phyloP scores from a whole-genome alignment of 2,888 invertebrate genomes.

The Hemaris fuciformis region DNA sequence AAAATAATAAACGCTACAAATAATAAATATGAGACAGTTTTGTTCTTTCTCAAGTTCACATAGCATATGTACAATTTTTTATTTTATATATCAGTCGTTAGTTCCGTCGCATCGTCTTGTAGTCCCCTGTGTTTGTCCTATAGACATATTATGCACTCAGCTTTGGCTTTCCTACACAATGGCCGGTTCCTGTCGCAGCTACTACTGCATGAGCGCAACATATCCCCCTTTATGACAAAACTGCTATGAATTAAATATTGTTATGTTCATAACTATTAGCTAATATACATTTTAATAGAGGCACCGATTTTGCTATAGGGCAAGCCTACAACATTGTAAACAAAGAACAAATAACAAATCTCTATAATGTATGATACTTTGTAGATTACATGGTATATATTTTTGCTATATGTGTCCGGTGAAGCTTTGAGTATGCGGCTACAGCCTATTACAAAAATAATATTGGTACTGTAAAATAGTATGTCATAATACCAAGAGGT shows the following conservation, averaged over 20 bases:
- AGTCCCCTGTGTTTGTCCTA: constrained; percentile 44
- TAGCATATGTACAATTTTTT: constrained; percentile 67
- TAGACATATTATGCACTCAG: constrained; percentile 52
- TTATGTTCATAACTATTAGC: neutral
- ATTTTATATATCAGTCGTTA: constrained; percentile 67
- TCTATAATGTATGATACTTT: neutral
- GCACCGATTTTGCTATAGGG: neutral
- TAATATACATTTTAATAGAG: neutral
- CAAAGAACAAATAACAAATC: neutral
- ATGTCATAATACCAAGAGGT: neutral
- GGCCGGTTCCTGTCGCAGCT: neutral
- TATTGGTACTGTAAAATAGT: too few relatives aligned
- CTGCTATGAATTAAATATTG: neutral
- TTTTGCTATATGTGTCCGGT: neutral
- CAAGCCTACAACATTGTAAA: neutral
- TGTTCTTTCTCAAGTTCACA: constrained; percentile 71
- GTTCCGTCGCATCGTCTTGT: constrained; percentile 42
- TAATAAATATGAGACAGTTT: constrained; percentile 75
- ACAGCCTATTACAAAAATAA: neutral
- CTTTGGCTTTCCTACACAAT: constrained; percentile 6
- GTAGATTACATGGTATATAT: neutral
- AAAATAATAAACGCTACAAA: constrained; percentile 52
- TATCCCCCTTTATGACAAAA: neutral
- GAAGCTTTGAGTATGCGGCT: neutral
- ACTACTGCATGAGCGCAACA: neutral